Percentiles rank a stretch among this genome's conserved stretches.
Conservation (phyloP, 2,113 vertebrate species). For the Natator depressus region DNA sequence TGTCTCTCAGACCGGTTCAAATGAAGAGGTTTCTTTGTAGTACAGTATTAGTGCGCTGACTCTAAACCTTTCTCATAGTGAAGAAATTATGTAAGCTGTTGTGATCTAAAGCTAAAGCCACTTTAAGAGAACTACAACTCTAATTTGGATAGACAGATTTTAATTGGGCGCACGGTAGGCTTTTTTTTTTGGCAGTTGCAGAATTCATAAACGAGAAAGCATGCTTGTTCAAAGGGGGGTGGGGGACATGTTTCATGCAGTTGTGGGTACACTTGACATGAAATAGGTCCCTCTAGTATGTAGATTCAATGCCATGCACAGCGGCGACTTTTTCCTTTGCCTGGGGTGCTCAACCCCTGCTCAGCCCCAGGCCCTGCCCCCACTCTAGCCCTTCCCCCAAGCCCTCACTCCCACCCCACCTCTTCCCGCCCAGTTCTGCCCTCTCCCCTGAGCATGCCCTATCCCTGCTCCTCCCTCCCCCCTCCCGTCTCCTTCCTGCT, state of each 20-base stretch:
- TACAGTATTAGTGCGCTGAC: not conserved
- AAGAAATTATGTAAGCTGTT: not conserved
- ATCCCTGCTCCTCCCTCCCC: no score
- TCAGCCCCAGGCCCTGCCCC: no score
- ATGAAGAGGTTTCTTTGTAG: not conserved
- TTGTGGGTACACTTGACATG: not conserved
- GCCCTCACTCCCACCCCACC: no score
- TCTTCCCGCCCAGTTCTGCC: no score
- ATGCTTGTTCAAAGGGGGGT: not conserved
- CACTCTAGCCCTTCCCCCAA: no score
- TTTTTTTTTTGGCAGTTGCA: not conserved
- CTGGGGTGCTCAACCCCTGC: no score
- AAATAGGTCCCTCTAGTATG: not conserved
- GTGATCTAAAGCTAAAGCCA: constrained; percentile 38
- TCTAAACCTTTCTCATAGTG: not conserved
- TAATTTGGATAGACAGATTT: not conserved
- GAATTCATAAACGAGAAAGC: not conserved
- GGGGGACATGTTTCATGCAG: not conserved
- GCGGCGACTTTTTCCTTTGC: no score
- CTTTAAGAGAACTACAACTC: not conserved
- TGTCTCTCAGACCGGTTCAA: not conserved
- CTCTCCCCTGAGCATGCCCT: no score
- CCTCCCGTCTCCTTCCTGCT: no score
- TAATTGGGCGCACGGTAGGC: not conserved
- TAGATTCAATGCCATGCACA: not conserved